These are phyloP conservation scores for Pristionchus mayeri DNA, from an alignment of 2,888 invertebrate species.

Conservation along the genomic window DNA sequence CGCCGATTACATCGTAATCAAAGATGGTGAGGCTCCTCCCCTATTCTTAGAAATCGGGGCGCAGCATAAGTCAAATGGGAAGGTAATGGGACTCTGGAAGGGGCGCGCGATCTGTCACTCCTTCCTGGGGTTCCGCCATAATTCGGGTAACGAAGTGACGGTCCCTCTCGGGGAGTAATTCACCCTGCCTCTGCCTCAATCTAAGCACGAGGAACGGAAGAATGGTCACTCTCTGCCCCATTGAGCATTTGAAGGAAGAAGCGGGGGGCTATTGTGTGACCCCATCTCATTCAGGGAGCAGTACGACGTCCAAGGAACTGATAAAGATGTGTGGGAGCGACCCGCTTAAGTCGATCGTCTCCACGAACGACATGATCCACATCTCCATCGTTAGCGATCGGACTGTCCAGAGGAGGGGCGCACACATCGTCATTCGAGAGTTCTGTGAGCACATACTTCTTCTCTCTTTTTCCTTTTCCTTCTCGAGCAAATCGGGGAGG, in stretches of 20 bases:
- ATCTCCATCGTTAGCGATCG: constrained; percentile 29
- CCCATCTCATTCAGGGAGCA: constrained; percentile 43
- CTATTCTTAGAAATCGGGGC: neutral
- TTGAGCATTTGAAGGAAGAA: constrained; percentile 9
- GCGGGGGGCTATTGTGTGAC: constrained; percentile 5
- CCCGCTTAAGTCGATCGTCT: neutral
- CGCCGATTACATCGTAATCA: constrained; percentile 38
- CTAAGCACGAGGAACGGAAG: neutral
- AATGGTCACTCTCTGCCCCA: constrained; percentile 46
- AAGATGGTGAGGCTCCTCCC: constrained; percentile 9
- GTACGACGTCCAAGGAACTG: constrained; percentile 38
- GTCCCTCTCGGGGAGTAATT: neutral
- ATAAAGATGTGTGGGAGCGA: constrained; percentile 19
- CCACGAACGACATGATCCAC: constrained; percentile 10
- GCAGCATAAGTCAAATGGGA: no score
- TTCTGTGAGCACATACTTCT: constrained; percentile 37
- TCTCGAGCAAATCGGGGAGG: neutral
- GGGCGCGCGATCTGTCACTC: neutral
- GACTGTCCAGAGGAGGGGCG: constrained; percentile 41
- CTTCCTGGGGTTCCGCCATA: neutral
- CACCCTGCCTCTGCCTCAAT: neutral
- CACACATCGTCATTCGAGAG: constrained; percentile 26
- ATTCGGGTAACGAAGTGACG: neutral
- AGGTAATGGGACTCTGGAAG: neutral
- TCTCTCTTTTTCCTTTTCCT: neutral